Base-by-base conservation (phyloP, 1,140 invertebrate genomes). In the Drosophila murphyi region DNA sequence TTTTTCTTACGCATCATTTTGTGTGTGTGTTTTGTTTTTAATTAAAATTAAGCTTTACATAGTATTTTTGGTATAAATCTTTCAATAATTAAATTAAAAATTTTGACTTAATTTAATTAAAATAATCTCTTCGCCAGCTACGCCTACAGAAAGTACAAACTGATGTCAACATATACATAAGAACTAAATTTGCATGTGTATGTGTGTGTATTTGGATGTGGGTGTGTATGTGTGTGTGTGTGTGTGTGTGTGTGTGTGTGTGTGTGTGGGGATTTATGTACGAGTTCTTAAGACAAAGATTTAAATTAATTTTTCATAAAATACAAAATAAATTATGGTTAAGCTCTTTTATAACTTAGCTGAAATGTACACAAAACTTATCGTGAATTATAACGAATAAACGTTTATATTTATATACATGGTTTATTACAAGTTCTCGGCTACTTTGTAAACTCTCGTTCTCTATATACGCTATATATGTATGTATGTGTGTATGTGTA, bases 51-150 rank as follows among this genome's bases (percentile, higher is more conserved):
- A 89, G 55, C 85, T 88, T 88, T 88, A 88, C 85, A 88, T 88
- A 80, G 83, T 88, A 88, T 88, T 88, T 88, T 88, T 88, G 83
- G 83, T 88, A 88, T 88, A 88, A 88, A 89, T 88, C 85, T 80
- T 88, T 88, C 76, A 69, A 83, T 83, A 83, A 89, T 89, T 88
- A 88, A 88, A 89, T 83, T 88, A 78, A 83, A 82, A 82, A 77
- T 73, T 87, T 79, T 72, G 76, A 77, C 83, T 88, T 85, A 88
- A 71, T 41, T 61, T 81, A 73, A 80, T 89, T 80, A 75, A 80
- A 78, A 88, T 87, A 88, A 87, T 88, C 64, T 87, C 79, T 70
- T 70, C 56, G 55, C 55, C 43, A 47, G 32, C 41, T 62, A 78
- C 50, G 54, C n/a, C 62, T 77, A 78, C 41, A 64, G 55, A 54